A percentile compares a stretch with the other conserved stretches of the same genome.
Evolutionary conservation across 1,140 invertebrate species (phyloP).

Genomic region (Aleiodes sp.): DNA sequence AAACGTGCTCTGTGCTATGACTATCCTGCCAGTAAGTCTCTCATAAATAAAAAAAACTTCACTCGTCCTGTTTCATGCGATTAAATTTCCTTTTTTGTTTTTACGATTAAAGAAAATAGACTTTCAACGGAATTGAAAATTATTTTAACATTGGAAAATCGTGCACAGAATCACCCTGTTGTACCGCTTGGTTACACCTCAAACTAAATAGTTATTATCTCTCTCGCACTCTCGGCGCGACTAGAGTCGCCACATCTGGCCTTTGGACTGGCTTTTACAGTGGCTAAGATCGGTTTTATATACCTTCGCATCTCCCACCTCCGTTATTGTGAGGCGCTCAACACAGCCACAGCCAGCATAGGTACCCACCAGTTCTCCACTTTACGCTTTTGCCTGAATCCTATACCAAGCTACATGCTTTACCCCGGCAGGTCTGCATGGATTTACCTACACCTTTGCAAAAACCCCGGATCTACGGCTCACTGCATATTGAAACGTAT

Average conservation of each 20-base stretch:
- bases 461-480: no score
- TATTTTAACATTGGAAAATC: slow-evolving; percentile 55
- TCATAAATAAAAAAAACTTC: slow-evolving; percentile 5
- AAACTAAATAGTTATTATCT: slow-evolving; percentile 56
- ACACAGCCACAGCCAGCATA: neutral
- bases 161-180: slow-evolving; percentile 59
- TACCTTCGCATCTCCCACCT: slow-evolving; percentile 66
- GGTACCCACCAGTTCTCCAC: no score
- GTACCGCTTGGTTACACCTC: slow-evolving; percentile 48
- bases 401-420: no score
- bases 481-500: no score
- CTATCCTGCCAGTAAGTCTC: slow-evolving; percentile 39
- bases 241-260: slow-evolving; percentile 63
- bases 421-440: no score
- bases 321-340: slow-evolving; percentile 13
- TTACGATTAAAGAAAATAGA: neutral
- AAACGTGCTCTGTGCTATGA: slow-evolving; percentile 53
- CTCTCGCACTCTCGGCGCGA: slow-evolving; percentile 63
- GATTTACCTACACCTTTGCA: no score
- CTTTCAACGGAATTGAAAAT: no score
- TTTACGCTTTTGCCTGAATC: no score
- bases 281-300: slow-evolving; percentile 62
- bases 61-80: neutral
- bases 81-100: neutral
- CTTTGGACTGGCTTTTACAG: slow-evolving; percentile 57